Percentiles rank a stretch among this genome's conserved stretches.
These are phyloP conservation scores for Nycteola revayana DNA, from an alignment of 2,888 invertebrate species.

Conservation along the genomic window DNA sequence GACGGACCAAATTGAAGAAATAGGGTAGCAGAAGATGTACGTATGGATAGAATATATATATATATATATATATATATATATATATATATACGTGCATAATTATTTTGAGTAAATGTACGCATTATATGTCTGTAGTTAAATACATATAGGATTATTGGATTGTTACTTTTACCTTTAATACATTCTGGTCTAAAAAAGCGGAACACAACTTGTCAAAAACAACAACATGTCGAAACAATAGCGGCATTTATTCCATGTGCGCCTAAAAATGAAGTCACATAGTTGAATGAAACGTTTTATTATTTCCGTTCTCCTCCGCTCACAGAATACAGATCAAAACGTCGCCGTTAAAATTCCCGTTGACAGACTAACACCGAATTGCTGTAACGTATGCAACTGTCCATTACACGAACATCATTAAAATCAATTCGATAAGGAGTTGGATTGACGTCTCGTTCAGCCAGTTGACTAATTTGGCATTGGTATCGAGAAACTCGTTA, in stretches of 20 bases:
- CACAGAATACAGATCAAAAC: slow-evolving; percentile 54
- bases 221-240: slow-evolving; percentile 21
- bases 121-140: too few species aligned
- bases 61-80: too few species aligned
- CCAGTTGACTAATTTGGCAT: slow-evolving; percentile 57
- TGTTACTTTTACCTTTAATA: too few species aligned
- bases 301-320: slow-evolving; percentile 54
- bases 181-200: too few species aligned
- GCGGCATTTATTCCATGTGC: slow-evolving; percentile 10
- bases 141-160: too few species aligned
- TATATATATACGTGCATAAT: too few species aligned
- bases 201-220: too few species aligned
- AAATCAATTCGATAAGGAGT: slow-evolving; percentile 32
- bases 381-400: slow-evolving; percentile 24
- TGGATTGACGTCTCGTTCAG: slow-evolving; percentile 43
- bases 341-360: slow-evolving; percentile 59
- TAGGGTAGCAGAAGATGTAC: too few species aligned
- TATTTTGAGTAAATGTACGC: too few species aligned
- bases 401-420: slow-evolving; percentile 27
- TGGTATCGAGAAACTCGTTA: slow-evolving; percentile 72
- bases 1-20: too few species aligned
- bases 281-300: slow-evolving; percentile 43
- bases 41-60: too few species aligned
- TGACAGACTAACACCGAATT: slow-evolving; percentile 34
- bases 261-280: slow-evolving; percentile 11